These are phyloP conservation scores for Pentalonia nigronervosa DNA, from an alignment of 1,140 invertebrate genomes.

Conservation along the genomic window DNA sequence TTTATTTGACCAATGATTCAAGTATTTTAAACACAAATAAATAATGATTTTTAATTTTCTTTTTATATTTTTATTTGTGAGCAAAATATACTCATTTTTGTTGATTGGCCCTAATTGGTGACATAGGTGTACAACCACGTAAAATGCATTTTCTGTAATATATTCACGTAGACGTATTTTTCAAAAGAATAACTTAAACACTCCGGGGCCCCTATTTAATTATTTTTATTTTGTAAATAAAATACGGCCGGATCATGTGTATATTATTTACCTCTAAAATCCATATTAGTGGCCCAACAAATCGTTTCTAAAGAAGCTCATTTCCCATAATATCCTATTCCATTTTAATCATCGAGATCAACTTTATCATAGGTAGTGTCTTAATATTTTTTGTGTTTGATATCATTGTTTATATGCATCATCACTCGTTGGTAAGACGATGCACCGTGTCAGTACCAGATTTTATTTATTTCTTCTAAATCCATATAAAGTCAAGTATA, in stretches of 20 bases:
- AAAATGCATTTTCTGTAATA: neutral
- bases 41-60: neutral
- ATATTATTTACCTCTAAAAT: neutral
- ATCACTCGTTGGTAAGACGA: neutral
- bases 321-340: neutral
- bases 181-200: neutral
- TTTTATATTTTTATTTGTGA: neutral
- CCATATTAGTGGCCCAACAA: neutral
- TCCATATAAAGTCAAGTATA: neutral
- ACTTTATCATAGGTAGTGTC: neutral
- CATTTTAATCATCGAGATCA: neutral
- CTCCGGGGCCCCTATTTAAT: neutral
- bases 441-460: fast-evolving
- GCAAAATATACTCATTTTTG: neutral
- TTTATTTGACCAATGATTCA: neutral
- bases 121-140: neutral
- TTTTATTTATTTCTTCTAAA: neutral
- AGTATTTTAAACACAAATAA: no score
- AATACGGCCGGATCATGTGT: neutral
- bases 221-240: neutral
- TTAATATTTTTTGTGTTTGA: neutral
- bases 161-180: neutral
- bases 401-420: neutral
- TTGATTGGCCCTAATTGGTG: neutral
- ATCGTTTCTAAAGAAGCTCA: neutral